These are phyloP conservation scores for Eretmocerus hayati DNA, from an alignment of 2,888 invertebrate species.

Conservation along the genomic window DNA sequence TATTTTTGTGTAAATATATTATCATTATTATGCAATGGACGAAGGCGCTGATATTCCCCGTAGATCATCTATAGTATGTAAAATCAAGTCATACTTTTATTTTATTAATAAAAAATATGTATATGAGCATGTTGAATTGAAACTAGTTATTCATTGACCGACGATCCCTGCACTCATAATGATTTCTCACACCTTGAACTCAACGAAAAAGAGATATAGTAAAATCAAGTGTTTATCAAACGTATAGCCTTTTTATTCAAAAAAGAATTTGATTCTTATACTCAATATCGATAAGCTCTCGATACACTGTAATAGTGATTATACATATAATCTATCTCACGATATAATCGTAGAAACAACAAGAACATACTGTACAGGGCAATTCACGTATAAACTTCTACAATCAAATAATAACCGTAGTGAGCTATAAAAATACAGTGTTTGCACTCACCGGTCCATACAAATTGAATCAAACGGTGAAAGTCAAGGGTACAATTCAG, in stretches of 20 bases:
- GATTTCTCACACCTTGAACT: not conserved
- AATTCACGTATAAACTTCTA: conserved; percentile 27
- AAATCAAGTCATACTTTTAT: conserved; percentile 20
- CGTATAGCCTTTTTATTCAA: conserved; percentile 12
- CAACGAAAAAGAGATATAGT: not conserved
- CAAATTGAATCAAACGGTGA: conserved; percentile 34
- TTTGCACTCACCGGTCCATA: conserved; percentile 39
- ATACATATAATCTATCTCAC: conserved; percentile 13
- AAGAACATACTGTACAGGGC: conserved; percentile 32
- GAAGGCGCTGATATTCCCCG: too few species aligned
- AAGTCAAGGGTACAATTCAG: conserved; percentile 21
- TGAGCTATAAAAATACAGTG: conserved; percentile 45
- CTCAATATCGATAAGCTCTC: conserved; percentile 18
- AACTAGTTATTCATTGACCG: too few species aligned
- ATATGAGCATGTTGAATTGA: conserved; percentile 2
- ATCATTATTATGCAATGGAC: too few species aligned
- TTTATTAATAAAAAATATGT: conserved; percentile 21
- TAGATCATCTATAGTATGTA: too few species aligned
- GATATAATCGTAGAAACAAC: conserved; percentile 29
- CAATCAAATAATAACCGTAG: conserved; percentile 38
- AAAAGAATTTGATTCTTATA: conserved; percentile 13
- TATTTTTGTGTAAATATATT: too few species aligned
- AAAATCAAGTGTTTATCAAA: conserved; percentile 3
- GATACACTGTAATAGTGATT: conserved; percentile 12
- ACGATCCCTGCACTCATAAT: too few species aligned